Evolutionary conservation across 35 echinoderm and acorn worm species (phyloP).

Genomic region (Apostichopus californicus): DNA sequence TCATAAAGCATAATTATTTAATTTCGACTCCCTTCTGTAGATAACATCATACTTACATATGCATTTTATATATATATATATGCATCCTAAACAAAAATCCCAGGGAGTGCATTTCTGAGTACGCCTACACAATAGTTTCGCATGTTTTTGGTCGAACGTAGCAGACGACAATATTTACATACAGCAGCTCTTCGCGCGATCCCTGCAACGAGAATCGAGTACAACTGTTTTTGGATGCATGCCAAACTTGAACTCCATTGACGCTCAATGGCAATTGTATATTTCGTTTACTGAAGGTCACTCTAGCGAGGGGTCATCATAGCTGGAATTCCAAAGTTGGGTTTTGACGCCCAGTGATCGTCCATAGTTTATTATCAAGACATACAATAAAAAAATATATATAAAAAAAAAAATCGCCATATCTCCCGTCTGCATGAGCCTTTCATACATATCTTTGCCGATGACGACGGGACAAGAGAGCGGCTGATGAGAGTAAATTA

Average conservation of each 20-base stretch:
- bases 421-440: not conserved
- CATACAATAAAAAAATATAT: not conserved
- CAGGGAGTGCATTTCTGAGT: not conserved
- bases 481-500: not conserved
- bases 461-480: not conserved
- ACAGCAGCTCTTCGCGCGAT: not conserved
- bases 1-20: not conserved
- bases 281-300: slow-evolving; percentile 6
- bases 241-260: slow-evolving; percentile 11
- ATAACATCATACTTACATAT: not conserved
- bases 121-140: not conserved
- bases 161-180: slow-evolving; percentile 6
- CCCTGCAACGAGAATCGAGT: not conserved
- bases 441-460: not conserved
- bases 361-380: slow-evolving; percentile 20
- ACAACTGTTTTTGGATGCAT: not conserved
- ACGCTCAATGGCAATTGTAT: not conserved
- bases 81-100: not conserved
- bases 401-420: not conserved
- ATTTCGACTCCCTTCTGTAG: not conserved
- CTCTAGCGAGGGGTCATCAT: slow-evolving; percentile 40
- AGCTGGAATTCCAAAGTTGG: slow-evolving; percentile 13
- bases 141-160: not conserved
- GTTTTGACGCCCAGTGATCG: not conserved
- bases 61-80: not conserved